These are phyloP conservation scores for Solenopsis invicta DNA, from an alignment of 1,140 invertebrate genomes.

Conservation along the genomic window DNA sequence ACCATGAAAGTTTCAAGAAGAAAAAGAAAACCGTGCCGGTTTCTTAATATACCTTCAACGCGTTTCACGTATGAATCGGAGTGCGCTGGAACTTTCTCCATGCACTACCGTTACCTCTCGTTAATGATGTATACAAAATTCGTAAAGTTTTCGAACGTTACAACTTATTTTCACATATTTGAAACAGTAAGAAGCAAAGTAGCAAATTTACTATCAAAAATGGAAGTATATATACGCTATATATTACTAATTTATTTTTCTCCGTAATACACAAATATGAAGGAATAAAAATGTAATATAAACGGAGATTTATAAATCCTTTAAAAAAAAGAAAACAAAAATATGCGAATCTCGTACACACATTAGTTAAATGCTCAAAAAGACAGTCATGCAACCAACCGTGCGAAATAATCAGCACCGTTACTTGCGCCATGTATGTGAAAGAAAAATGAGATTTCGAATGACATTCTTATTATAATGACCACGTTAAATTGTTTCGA, in stretches of 20 bases:
- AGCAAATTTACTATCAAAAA: constrained; percentile 41
- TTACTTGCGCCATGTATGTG: not conserved
- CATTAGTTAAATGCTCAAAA: constrained; percentile 50
- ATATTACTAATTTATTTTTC: not conserved
- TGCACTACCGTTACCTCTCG: constrained; percentile 4
- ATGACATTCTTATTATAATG: constrained; percentile 56
- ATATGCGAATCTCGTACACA: constrained; percentile 16
- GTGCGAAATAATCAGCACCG: constrained; percentile 50
- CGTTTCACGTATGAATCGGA: constrained; percentile 2
- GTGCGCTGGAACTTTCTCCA: constrained; percentile 24
- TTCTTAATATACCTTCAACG: constrained; percentile 14
- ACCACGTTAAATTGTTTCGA: constrained; percentile 8
- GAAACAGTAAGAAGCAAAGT: constrained; percentile 10
- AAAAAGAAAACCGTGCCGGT: not conserved
- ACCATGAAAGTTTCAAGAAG: not conserved
- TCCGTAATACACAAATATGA: constrained; percentile 25
- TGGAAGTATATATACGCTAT: constrained; percentile 40
- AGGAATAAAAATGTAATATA: constrained; percentile 24
- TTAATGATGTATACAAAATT: constrained; percentile 45
- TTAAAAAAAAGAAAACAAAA: constrained; percentile 33
- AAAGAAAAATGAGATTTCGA: constrained; percentile 39
- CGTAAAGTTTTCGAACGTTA: not conserved
- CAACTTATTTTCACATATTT: constrained; percentile 6
- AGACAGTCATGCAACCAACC: constrained; percentile 46
- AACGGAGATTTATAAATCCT: constrained; percentile 29